Base-by-base conservation (phyloP, 2,888 invertebrate species). In the Globia sparganii region DNA sequence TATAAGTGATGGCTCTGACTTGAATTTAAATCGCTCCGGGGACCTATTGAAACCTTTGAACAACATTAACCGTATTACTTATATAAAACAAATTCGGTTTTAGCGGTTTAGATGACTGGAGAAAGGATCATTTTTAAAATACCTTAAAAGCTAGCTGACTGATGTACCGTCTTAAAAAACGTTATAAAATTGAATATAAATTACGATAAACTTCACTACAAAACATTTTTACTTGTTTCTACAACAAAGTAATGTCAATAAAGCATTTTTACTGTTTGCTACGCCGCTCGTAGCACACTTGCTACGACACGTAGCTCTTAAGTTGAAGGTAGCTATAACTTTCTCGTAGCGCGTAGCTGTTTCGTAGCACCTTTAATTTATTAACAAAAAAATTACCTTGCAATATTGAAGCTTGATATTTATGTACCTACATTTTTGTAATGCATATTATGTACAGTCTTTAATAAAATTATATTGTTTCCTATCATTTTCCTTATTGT, bases 301-400 rank as follows among this genome's bases (percentile, higher is more conserved):
- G 85, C 85, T 86, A 85, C 86, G 77, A 70, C n/a, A 58, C 79
- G 86, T 84, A 88, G 84, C 79, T 64, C 71, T 9, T 71, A 88
- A 88, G 82, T 77, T 69, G 71, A 75, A 84, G 82, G 78, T 61
- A 74, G 76, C 59, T 68, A 67, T 78, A 75, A 83, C 78, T 78
- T 72, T 83, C 70, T 70, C 86, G 88, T 88, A 80, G 77, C 78
- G 37, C 80, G 83, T 83, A 84, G 80, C 68, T 67, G 53, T 68
- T 69, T 75, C 75, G 87, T 85, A 83, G 78, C 67, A 64, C 43
- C n/a, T 68, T 68, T 68, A 11, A 64, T 82, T 72, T 72, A 66
- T 75, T 53, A 79, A 64, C 25, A 31, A 72, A 61, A 34, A 34
- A n/a, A 73, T 62, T 65, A 70, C 28, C 53, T 72, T 37, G 13